A percentile compares a stretch with the other conserved stretches of the same genome.
Conservation (phyloP, 2,797 vertebrate genomes). For the Bradypodion ventrale region DNA sequence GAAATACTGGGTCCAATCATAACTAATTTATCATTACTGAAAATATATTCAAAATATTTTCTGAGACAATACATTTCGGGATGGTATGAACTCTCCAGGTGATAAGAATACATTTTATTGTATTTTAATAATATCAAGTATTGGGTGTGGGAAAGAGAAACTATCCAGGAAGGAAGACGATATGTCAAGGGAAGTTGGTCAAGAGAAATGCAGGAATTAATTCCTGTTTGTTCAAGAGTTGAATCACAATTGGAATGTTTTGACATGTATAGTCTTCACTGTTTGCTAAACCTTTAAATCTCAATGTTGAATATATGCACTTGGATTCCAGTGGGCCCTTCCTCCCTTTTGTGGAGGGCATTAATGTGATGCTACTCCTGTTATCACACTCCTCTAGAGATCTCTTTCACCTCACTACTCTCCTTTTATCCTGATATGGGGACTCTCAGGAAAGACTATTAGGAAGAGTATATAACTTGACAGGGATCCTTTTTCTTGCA, state of each 20-base stretch:
- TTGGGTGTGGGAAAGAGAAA: background rate
- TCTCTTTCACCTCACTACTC: no score
- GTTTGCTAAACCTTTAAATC: background rate
- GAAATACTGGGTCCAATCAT: background rate
- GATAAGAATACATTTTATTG: background rate
- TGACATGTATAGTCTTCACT: background rate
- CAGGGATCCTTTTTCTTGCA: no score
- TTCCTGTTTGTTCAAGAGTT: background rate
- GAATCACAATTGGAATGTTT: background rate
- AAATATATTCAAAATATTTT: constrained; percentile 4
- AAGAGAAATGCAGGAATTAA: background rate
- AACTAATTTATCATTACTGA: constrained; percentile 33
- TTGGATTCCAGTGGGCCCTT: background rate
- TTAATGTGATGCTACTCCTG: no score
- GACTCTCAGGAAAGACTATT: no score
- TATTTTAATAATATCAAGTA: background rate
- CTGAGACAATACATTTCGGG: background rate
- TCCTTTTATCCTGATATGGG: no score
- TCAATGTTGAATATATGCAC: background rate
- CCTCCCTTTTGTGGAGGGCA: no score
- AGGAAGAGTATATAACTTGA: no score
- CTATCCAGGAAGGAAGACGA: background rate
- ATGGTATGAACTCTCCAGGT: background rate
- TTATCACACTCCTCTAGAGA: no score
- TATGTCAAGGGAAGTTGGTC: background rate